These are phyloP conservation scores for Phainopepla nitens DNA, from an alignment of 2,113 vertebrate genomes.

Conservation along the genomic window DNA sequence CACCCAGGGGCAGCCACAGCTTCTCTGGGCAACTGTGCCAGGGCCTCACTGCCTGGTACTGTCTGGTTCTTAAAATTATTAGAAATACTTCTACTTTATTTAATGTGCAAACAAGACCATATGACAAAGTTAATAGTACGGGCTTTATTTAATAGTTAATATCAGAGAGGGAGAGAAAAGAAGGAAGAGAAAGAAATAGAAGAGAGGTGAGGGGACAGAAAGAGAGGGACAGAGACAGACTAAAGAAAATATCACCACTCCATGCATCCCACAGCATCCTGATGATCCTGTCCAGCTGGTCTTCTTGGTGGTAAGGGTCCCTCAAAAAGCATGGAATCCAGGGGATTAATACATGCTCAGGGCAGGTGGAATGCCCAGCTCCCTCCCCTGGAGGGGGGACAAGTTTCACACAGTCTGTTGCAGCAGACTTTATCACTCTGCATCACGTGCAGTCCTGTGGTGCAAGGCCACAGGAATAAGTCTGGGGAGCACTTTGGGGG, in stretches of 20 bases:
- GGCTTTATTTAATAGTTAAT: not conserved
- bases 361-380: not conserved
- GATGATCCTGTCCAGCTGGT: not conserved
- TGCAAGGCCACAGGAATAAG: not conserved
- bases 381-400: not conserved
- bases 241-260: not conserved
- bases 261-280: fast-evolving
- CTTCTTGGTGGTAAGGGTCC: not conserved
- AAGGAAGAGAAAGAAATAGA: not conserved
- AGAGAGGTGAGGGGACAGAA: not conserved
- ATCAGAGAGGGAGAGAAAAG: not conserved
- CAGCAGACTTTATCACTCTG: not conserved
- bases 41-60: fast-evolving
- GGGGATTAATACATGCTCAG: not conserved
- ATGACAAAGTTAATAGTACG: not conserved
- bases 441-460: not conserved
- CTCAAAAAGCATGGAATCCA: not conserved
- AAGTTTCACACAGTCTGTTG: too few species aligned
- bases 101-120: not conserved
- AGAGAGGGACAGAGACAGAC: not conserved
- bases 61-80: not conserved
- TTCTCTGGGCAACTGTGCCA: not conserved
- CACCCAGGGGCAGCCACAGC: not conserved
- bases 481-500: not conserved
- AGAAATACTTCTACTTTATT: not conserved